A percentile compares a stretch with the other conserved stretches of the same genome.
These are phyloP conservation scores for Malurus leucopterus DNA, from an alignment of 2,797 vertebrate species.

Conservation along the genomic window DNA sequence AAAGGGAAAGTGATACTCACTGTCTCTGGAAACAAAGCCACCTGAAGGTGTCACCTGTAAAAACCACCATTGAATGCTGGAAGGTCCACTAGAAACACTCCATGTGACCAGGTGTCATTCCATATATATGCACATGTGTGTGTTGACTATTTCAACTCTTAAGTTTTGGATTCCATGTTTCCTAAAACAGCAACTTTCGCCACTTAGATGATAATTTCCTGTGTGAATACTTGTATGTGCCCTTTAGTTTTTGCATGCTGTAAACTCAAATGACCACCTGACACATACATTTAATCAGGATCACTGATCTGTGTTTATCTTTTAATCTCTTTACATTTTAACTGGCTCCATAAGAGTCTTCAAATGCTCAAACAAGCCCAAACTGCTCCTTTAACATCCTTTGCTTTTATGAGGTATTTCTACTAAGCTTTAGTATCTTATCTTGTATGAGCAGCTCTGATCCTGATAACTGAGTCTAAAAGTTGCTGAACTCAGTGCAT, in stretches of 20 bases:
- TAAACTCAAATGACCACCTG: neutral
- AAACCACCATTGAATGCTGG: neutral
- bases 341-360: neutral
- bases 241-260: neutral
- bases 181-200: neutral
- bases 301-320: neutral
- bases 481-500: neutral
- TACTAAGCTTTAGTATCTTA: neutral
- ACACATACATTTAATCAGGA: neutral
- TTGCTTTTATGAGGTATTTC: neutral
- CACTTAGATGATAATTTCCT: neutral
- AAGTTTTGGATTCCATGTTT: neutral
- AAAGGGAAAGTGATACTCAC: neutral
- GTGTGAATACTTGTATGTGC: neutral
- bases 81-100: neutral
- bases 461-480: neutral
- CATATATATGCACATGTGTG: too few species aligned
- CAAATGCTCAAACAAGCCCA: neutral
- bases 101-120: neutral
- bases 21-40: neutral
- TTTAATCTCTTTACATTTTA: neutral
- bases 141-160: neutral
- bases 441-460: neutral
- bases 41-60: neutral
- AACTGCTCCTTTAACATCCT: neutral